Percentiles rank a stretch among this genome's conserved stretches.
Conservation (phyloP, 1,140 invertebrate genomes). For the Homarus americanus region DNA sequence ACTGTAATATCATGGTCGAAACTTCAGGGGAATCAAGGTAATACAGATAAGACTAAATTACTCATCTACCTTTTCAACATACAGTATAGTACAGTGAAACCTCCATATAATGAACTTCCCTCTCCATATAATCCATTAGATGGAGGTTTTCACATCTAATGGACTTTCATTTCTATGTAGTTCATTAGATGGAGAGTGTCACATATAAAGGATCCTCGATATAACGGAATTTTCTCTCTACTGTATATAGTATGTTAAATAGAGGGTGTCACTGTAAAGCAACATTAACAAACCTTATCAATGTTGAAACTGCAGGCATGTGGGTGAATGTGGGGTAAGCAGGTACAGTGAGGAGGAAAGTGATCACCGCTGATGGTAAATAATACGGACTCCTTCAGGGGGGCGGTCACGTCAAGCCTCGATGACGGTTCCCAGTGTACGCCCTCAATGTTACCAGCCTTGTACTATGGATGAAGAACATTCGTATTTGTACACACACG, state of each 20-base stretch:
- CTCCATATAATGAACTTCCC: too few species aligned
- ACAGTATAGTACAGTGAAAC: too few species aligned
- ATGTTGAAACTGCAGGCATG: constrained; percentile 11
- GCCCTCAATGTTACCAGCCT: constrained; percentile 15
- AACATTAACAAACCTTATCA: constrained; percentile 13
- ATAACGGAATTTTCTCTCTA: neutral
- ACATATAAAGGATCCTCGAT: neutral
- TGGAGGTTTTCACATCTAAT: too few species aligned
- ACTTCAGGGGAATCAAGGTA: too few species aligned
- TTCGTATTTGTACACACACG: neutral
- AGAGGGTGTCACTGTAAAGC: neutral
- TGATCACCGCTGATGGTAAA: constrained; percentile 25
- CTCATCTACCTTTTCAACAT: too few species aligned
- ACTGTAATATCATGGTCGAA: too few species aligned
- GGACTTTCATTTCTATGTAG: neutral
- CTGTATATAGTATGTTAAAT: neutral
- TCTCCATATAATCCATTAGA: too few species aligned
- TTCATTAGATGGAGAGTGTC: neutral
- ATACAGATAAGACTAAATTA: too few species aligned
- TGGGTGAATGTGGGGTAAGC: constrained; percentile 1
- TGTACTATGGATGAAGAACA: constrained; percentile 8
- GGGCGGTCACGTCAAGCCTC: neutral
- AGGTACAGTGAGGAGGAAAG: constrained; percentile 1
- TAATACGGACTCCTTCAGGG: constrained; percentile 4
- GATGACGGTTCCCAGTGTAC: constrained; percentile 24